Evolutionary conservation across 2,113 vertebrate genomes (phyloP).

Genomic region (Tachuris rubrigastra): DNA sequence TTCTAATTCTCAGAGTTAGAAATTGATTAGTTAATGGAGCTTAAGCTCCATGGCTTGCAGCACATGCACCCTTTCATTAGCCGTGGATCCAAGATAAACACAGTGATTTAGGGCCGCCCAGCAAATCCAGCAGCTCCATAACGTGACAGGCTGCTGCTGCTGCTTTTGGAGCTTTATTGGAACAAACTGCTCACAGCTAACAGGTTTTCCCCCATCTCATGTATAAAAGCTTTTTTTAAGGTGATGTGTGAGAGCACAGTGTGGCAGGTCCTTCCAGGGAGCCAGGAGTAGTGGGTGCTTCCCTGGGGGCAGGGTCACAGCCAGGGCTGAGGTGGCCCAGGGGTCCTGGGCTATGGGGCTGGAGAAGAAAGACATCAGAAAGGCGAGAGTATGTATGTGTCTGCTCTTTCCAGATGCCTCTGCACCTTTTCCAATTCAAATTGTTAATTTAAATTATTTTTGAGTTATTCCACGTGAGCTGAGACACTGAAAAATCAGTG

Average conservation of each 20-base stretch:
- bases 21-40: constrained; percentile 24
- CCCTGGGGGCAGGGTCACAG: rapidly evolving
- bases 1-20: constrained; percentile 5
- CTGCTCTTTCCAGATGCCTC: no score
- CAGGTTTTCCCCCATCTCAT: rapidly evolving
- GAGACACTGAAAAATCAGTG: no score
- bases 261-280: not conserved
- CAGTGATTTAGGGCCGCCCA: not conserved
- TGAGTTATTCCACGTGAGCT: no score
- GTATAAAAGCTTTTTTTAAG: not conserved
- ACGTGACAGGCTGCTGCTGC: not conserved
- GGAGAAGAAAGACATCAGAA: not conserved
- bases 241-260: not conserved
- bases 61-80: constrained; percentile 26
- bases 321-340: not conserved
- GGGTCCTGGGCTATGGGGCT: rapidly evolving
- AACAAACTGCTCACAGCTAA: not conserved
- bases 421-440: no score
- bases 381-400: not conserved
- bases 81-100: constrained; percentile 33
- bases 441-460: no score
- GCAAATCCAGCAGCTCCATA: not conserved
- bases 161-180: not conserved
- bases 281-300: not conserved
- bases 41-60: constrained; percentile 12